Evolutionary conservation across 2,113 vertebrate species (phyloP), one percentile per base, ranked within the genome.

Genomic region (Bungarus multicinctus): DNA sequence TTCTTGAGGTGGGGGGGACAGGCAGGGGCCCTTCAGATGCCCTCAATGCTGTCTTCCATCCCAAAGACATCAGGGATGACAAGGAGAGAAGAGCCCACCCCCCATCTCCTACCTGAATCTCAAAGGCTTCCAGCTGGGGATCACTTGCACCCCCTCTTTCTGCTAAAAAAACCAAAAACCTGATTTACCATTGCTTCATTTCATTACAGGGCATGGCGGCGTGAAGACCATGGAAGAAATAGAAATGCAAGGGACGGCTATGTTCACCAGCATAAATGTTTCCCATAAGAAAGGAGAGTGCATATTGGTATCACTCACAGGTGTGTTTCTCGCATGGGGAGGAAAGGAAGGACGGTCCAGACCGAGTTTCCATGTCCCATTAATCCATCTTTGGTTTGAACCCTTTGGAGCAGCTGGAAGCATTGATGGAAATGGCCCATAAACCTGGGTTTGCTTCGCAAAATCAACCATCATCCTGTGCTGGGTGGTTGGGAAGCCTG

Each of bases 181-280:
- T n/a, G n/a, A n/a, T n/a, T n/a, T n/a, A n/a, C n/a, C n/a, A n/a
- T n/a, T n/a, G n/a, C n/a, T n/a, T n/a, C n/a, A n/a, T n/a, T n/a
- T n/a, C n/a, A n/a, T n/a, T n/a, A n/a, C n/a, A n/a, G n/a, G n/a
- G n/a, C n/a, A n/a, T n/a, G n/a, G n/a, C n/a, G n/a, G 5, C 5
- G 39, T 6, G 34, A 74, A 74, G n/a, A 74, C 14, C 1, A 1
- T 74, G 64, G 2, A 74, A 2, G 0, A 0, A 0, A 2, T 64
- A 4, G 0, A 64, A 0, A 2, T 30, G 25, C 12, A 0, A 0
- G 58, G 0, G 1, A 0, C 0, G 0, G 11, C 0, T 12, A 12
- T 64, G 3, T 14, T 5, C 10, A 5, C 0, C 60, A 4, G 0
- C 11, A 5, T 64, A 0, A n/a, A 0, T 30, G 0, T n/a, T 64